These are phyloP conservation scores for Drosophila kanapiae DNA, from an alignment of 1,140 invertebrate genomes.

Conservation along the genomic window DNA sequence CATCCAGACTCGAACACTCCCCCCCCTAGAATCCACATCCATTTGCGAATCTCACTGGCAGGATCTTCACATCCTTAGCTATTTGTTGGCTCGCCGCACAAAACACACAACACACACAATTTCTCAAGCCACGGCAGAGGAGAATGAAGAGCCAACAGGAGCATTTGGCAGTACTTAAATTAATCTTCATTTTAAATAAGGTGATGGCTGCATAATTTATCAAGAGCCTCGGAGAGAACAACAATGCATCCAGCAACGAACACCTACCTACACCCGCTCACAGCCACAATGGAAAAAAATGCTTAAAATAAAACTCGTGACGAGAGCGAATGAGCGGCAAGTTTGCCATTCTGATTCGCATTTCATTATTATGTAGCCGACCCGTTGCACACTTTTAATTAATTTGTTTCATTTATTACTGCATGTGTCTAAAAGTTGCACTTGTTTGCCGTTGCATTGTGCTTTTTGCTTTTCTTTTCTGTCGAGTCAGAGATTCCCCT, in stretches of 20 bases:
- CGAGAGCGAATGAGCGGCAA: conserved; percentile 17
- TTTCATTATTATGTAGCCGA: conserved; percentile 69
- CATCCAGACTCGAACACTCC: not conserved
- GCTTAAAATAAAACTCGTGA: conserved; percentile 1
- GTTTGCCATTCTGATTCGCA: conserved; percentile 44
- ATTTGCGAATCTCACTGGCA: conserved; percentile 15
- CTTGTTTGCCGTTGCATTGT: conserved; percentile 26
- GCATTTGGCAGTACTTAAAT: conserved; percentile 56
- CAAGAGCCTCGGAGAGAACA: conserved; percentile 28
- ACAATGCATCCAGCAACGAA: conserved; percentile 1
- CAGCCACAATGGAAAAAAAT: conserved; percentile 12
- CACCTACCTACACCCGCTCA: not conserved
- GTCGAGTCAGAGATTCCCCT: conserved; percentile 21
- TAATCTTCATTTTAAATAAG: conserved; percentile 74
- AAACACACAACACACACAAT: conserved; percentile 26
- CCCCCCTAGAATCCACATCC: conserved; percentile 15
- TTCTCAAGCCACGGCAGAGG: conserved; percentile 20
- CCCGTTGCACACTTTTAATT: conserved; percentile 74
- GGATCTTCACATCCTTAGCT: conserved; percentile 29
- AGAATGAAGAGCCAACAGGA: not conserved
- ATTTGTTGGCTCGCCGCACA: conserved; percentile 39
- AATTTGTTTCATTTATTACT: conserved; percentile 72
- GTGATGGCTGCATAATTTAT: conserved; percentile 58
- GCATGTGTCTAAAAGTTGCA: conserved; percentile 48
- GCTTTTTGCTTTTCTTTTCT: conserved; percentile 16